Percentiles rank a stretch among this genome's conserved stretches.
phyloP scores from a whole-genome alignment of 2,113 vertebrate genomes.

The Smithornis capensis region DNA sequence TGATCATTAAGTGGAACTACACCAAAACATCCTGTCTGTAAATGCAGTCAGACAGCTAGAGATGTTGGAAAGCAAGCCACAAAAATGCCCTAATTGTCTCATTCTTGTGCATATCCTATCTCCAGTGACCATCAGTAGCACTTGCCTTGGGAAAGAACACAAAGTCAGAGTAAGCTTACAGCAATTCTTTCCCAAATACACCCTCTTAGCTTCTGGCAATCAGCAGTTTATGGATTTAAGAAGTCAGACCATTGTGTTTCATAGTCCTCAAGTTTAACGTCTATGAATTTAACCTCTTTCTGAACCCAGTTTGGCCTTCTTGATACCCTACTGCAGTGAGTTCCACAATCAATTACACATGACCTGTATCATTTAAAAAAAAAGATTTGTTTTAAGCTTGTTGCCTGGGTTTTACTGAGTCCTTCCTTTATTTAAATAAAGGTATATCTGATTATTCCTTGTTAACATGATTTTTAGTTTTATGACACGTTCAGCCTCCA shows the following conservation, averaged over 20 bases:
- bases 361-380: background rate
- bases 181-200: slow-evolving; percentile 46
- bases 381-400: background rate
- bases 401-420: background rate
- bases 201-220: slow-evolving; percentile 12
- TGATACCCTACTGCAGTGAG: background rate
- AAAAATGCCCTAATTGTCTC: background rate
- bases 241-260: slow-evolving; percentile 12
- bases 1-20: background rate
- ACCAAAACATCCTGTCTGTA: background rate
- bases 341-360: background rate
- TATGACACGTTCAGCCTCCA: background rate
- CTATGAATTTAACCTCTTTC: slow-evolving; percentile 43
- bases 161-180: slow-evolving; percentile 38
- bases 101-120: slow-evolving; percentile 24
- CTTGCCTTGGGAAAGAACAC: slow-evolving; percentile 52
- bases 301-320: background rate
- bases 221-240: slow-evolving; percentile 16
- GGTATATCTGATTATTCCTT: background rate
- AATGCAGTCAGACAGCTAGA: background rate
- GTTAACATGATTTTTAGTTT: background rate
- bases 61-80: background rate
- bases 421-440: background rate
- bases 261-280: background rate
- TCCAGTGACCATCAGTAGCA: slow-evolving; percentile 56